Evolutionary conservation across 2,888 invertebrate species (phyloP).

Genomic region (Scelioninae gen. 2): DNA sequence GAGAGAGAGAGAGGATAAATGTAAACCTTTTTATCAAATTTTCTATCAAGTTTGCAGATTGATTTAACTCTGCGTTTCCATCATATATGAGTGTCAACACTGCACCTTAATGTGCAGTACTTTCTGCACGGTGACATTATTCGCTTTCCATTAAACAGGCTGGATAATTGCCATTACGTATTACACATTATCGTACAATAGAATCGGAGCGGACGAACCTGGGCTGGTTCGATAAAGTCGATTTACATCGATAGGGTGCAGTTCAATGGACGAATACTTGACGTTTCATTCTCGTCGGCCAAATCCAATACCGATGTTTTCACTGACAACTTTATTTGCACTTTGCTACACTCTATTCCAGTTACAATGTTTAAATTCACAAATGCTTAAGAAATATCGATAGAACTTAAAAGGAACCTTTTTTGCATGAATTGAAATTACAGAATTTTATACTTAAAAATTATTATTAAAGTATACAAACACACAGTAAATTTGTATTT

Average conservation of each 20-base stretch:
- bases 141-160: slow-evolving; percentile 63
- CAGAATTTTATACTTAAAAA: too few species aligned
- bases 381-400: too few species aligned
- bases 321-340: slow-evolving; percentile 6
- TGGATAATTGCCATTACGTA: slow-evolving; percentile 61
- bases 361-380: too few species aligned
- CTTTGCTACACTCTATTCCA: too few species aligned
- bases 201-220: slow-evolving; percentile 32
- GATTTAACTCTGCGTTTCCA: slow-evolving; percentile 41
- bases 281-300: slow-evolving; percentile 30
- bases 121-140: slow-evolving; percentile 60
- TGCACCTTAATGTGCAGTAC: slow-evolving; percentile 31
- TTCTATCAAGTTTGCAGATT: slow-evolving; percentile 26
- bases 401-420: too few species aligned
- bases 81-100: slow-evolving; percentile 41
- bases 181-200: slow-evolving; percentile 59
- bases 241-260: slow-evolving; percentile 58
- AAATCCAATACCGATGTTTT: slow-evolving; percentile 38
- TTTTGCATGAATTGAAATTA: too few species aligned
- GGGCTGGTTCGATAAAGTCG: slow-evolving; percentile 34
- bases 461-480: too few species aligned
- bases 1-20: too few species aligned
- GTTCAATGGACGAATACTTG: slow-evolving; percentile 34
- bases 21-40: too few species aligned
- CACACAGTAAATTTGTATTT: too few species aligned